phyloP scores from a whole-genome alignment of 2,888 invertebrate genomes.

The Parnassius apollo region DNA sequence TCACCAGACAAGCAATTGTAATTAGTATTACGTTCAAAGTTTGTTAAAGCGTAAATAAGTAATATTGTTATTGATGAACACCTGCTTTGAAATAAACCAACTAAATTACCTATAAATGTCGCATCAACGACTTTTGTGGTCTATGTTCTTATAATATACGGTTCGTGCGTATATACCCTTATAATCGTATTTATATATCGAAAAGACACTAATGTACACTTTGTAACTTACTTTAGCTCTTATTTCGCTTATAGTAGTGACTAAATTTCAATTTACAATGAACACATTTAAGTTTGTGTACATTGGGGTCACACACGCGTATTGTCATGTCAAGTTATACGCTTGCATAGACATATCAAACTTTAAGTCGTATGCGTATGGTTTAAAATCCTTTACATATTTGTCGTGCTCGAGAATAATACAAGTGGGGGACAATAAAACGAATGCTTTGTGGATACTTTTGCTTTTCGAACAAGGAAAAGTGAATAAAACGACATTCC shows the following conservation, averaged over 20 bases:
- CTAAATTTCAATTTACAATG: slow-evolving; percentile 2
- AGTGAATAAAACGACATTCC: slow-evolving; percentile 30
- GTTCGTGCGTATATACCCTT: not conserved
- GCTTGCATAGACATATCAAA: slow-evolving; percentile 12
- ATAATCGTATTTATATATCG: not conserved
- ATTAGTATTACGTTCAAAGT: too few relatives aligned
- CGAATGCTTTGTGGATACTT: slow-evolving; percentile 34
- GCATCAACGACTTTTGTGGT: slow-evolving; percentile 6
- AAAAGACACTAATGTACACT: not conserved
- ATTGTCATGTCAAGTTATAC: slow-evolving; percentile 32
- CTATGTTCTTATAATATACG: slow-evolving; percentile 7
- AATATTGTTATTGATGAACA: not conserved
- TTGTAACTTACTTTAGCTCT: not conserved
- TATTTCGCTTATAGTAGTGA: not conserved
- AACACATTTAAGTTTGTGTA: slow-evolving; percentile 22
- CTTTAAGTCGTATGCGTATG: slow-evolving; percentile 10
- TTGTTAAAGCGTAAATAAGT: too few relatives aligned
- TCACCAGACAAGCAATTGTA: too few relatives aligned
- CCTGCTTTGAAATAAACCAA: not conserved
- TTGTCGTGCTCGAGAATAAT: not conserved
- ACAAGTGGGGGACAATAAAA: slow-evolving; percentile 29
- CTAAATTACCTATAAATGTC: not conserved
- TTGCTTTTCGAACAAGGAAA: slow-evolving; percentile 39
- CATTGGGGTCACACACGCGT: slow-evolving; percentile 36
- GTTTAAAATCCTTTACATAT: slow-evolving; percentile 21